Evolutionary conservation across 2,888 invertebrate genomes (phyloP).

Genomic region (Tubiluchus corallicola): DNA sequence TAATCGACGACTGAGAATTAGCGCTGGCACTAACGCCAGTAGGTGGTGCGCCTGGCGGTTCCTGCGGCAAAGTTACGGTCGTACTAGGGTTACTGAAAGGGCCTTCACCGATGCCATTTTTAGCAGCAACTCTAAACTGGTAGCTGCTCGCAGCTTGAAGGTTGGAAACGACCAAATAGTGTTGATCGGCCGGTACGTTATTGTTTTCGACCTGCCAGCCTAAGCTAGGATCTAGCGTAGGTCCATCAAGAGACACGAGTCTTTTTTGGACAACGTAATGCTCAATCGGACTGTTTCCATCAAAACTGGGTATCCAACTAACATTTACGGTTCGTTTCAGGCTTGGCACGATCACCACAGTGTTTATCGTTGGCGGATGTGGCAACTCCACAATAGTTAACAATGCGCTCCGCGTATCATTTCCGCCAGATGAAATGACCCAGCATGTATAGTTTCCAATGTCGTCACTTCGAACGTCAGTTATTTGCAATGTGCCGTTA

Average conservation of each 20-base stretch:
- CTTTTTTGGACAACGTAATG: constrained; percentile 81
- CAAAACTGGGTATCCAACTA: constrained; percentile 85
- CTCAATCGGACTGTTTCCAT: constrained; percentile 85
- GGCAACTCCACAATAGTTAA: constrained; percentile 50
- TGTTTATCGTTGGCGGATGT: constrained; percentile 70
- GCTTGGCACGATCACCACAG: constrained; percentile 56
- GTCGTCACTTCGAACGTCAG: constrained; percentile 52
- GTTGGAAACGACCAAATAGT: constrained; percentile 59
- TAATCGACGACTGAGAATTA: constrained; percentile 79
- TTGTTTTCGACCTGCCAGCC: constrained; percentile 5
- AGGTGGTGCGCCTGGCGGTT: constrained; percentile 72
- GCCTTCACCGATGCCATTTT: constrained; percentile 89
- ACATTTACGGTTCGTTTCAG: constrained; percentile 68
- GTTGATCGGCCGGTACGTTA: constrained; percentile 42
- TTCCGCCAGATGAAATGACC: constrained; percentile 69
- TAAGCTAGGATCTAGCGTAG: background rate
- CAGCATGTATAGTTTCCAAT: constrained; percentile 84
- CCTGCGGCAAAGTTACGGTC: constrained; percentile 85
- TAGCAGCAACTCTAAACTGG: constrained; percentile 88
- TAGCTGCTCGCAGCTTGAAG: constrained; percentile 81
- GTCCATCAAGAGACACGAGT: constrained; percentile 65
- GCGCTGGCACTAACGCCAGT: constrained; percentile 85
- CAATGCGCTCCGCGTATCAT: constrained; percentile 67
- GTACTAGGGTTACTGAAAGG: constrained; percentile 59
- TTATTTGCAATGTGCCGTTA: constrained; percentile 70